Conservation (phyloP, 2,888 invertebrate species). For the Podotricha telesiphe region DNA sequence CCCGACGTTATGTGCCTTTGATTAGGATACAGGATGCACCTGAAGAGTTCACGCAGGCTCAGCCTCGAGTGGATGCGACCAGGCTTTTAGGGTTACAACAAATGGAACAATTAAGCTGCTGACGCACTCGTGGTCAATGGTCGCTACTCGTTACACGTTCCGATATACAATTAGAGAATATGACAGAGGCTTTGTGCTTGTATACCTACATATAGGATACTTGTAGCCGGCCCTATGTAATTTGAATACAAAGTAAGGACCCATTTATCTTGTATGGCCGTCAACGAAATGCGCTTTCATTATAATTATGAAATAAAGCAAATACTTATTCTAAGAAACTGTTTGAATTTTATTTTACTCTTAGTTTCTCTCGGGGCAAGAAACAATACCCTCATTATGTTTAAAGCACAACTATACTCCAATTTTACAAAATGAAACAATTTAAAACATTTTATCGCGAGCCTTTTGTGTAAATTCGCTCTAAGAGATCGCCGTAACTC, state of each 20-base stretch:
- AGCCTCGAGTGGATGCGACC: slow-evolving; percentile 41
- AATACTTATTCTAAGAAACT: slow-evolving; percentile 36
- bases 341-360: slow-evolving; percentile 42
- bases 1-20: slow-evolving; percentile 60
- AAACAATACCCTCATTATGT: slow-evolving; percentile 49
- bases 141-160: slow-evolving; percentile 4
- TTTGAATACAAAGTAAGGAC: slow-evolving; percentile 6
- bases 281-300: slow-evolving; percentile 37
- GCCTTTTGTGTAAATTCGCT: slow-evolving; percentile 63
- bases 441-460: slow-evolving; percentile 61
- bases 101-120: slow-evolving; percentile 21
- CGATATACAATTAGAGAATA: slow-evolving; percentile 17
- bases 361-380: slow-evolving; percentile 43
- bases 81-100: slow-evolving; percentile 31
- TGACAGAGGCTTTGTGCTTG: neutral
- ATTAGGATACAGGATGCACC: slow-evolving; percentile 68
- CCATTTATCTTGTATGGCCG: slow-evolving; percentile 20
- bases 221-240: slow-evolving; percentile 4
- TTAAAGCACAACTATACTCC: slow-evolving; percentile 46
- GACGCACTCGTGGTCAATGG: slow-evolving; percentile 18
- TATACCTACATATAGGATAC: slow-evolving; percentile 3
- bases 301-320: slow-evolving; percentile 36
- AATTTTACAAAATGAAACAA: slow-evolving; percentile 55
- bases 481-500: slow-evolving; percentile 63
- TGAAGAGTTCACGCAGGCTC: slow-evolving; percentile 59